These are phyloP conservation scores for Neolamprologus sp. DNA, from an alignment of 2,113 vertebrate genomes.

Conservation along the genomic window DNA sequence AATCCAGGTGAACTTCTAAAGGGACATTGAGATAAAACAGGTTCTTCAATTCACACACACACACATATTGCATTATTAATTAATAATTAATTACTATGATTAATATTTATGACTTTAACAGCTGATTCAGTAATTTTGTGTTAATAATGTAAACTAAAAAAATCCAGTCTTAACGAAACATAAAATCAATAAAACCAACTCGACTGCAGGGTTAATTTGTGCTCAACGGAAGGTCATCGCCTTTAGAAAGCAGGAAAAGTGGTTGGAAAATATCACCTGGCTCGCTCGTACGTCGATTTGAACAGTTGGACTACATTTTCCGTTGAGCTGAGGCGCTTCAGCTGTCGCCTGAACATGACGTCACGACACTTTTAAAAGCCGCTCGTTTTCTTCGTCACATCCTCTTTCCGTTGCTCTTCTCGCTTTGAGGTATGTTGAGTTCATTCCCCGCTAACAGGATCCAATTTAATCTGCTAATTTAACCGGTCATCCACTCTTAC, in stretches of 20 bases:
- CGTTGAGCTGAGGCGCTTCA: accelerated
- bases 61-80: background rate
- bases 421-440: background rate
- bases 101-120: background rate
- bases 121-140: background rate
- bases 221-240: background rate
- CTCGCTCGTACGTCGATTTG: background rate
- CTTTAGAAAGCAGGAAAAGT: background rate
- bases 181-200: background rate
- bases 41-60: background rate
- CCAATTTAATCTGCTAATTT: constrained; percentile 41
- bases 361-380: background rate
- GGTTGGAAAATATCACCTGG: background rate
- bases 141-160: background rate
- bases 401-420: constrained; percentile 65
- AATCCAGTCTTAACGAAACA: background rate
- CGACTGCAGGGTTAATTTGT: background rate
- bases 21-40: background rate
- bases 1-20: background rate
- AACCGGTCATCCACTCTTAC: constrained; percentile 20
- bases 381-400: constrained; percentile 32
- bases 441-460: background rate
- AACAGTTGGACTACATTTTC: constrained; percentile 34
- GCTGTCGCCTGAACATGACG: constrained; percentile 22
- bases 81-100: background rate